These are phyloP conservation scores for Idaea aversata DNA, from an alignment of 2,888 invertebrate genomes.

Conservation along the genomic window DNA sequence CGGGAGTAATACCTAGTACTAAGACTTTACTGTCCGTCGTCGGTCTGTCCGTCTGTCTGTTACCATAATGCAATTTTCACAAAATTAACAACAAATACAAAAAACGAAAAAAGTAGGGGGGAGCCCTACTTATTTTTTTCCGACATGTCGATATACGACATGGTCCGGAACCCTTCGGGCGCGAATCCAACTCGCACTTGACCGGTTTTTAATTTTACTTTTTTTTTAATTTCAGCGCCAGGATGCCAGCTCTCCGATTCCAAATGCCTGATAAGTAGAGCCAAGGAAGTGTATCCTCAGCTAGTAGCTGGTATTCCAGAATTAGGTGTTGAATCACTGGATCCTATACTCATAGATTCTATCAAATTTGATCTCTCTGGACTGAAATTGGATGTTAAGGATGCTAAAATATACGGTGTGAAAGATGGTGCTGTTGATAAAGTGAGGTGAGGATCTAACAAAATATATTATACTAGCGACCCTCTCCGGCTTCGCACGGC, in stretches of 20 bases:
- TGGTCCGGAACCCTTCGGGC: too few species aligned
- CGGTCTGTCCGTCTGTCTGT: too few species aligned
- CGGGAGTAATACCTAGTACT: too few species aligned
- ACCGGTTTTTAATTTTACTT: not conserved
- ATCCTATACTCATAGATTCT: slow-evolving; percentile 47
- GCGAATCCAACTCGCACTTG: too few species aligned
- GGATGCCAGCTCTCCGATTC: slow-evolving; percentile 51
- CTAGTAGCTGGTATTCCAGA: slow-evolving; percentile 52
- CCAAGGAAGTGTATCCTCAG: slow-evolving; percentile 36
- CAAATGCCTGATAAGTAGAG: slow-evolving; percentile 41
- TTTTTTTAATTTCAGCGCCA: slow-evolving; percentile 40
- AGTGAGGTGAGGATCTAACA: slow-evolving; percentile 38
- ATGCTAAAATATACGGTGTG: slow-evolving; percentile 46
- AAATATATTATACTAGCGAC: too few species aligned
- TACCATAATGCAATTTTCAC: too few species aligned
- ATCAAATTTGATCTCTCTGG: slow-evolving; percentile 57
- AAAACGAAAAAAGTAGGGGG: too few species aligned
- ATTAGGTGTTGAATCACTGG: slow-evolving; percentile 45
- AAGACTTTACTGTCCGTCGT: too few species aligned
- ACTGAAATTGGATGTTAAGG: slow-evolving; percentile 45
- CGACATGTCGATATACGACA: too few species aligned
- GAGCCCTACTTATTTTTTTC: too few species aligned
- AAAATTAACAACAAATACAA: too few species aligned
- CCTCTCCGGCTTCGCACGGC: too few species aligned
- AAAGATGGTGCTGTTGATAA: slow-evolving; percentile 44